Evolutionary conservation across 2,797 vertebrate genomes (phyloP), one percentile per base, ranked within the genome.

Genomic region (Ctenopoma kingsleyae): DNA sequence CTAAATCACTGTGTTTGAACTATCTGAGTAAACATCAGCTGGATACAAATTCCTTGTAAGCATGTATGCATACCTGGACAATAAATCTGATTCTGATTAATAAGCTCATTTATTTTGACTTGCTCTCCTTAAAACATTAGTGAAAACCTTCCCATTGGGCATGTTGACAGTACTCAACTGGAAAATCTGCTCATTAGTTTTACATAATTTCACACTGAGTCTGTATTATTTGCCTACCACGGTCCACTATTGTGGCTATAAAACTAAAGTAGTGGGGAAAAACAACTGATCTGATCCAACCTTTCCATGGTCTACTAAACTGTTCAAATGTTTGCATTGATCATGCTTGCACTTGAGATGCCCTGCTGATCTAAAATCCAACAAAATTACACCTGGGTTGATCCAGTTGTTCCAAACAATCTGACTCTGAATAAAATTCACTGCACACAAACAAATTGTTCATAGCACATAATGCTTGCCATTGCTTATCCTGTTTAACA

Each of bases 371-470:
- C 17, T 2, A 0, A 58, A 61, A 54, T 59, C 30, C 6, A 48
- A 22, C 8, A 4, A 44, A 44, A 22, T 62, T 17, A 46, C 17
- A 60, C 12, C 3, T 16, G 0, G 1, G 0, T 30, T 38, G 19
- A 43, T 54, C 30, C 2, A 19, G 35, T 27, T 41, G 19, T n/a
- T 6, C 38, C 56, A 10, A 36, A 3, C 2, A 47, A 13, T 30
- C 4, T 6, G 27, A 30, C 6, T 6, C 27, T 30, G 27, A 30
- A 30, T 6, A 30, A 7, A 30, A 30, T 44, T 12, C 25, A 44
- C 22, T 40, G 11, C 19, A 48, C 15, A 56, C 25, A 60, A 23
- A 56, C 41, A 71, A 55, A 72, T 22, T 52, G 41, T 41, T 65
- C 25, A 47, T 43, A 32, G 60, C 49, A 79, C 55, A 19, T 46